Base-by-base conservation (phyloP, 2,113 vertebrate species). In the Lipophrys pholis region DNA sequence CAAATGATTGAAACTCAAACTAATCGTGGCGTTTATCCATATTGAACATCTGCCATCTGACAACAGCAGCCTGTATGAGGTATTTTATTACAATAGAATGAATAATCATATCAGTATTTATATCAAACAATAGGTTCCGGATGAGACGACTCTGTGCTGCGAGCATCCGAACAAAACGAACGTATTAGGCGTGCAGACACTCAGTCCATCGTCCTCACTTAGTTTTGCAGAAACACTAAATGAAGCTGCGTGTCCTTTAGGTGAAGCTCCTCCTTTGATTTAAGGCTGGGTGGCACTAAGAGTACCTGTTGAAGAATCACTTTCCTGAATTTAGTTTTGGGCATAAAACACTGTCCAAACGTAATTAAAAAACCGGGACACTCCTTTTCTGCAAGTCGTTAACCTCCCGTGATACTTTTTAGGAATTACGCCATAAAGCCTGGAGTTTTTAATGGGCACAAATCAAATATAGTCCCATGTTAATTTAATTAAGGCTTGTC, bases 401-500 rank as follows among this genome's bases (percentile, higher is more conserved):
- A 92, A 94, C 93, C 93, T 90, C 78, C 53, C 14, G n/a, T 85
- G 88, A 88, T 90, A 90, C 91, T 92, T 93, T 94, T 92, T 85
- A 69, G 78, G 86, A 90, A 91, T 88, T 79, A 73, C 70, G 71
- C 90, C 88, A 92, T 94, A 92, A 93, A 92, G 73, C 56, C 10
- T 43, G 12, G 79, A 80, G 72, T 91, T 94, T 94, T 93, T 92
- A 92, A 94, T 90, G 87, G 89, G 82, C 86, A 84, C 91, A 93
- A 93, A 93, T 94, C 92, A 93, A 93, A 93, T 85, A 79, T 81
- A 81, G 81, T 70, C 77, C 64, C 58, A 73, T 78, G 86, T 90
- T 94, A 88, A 93, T 94, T 94, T 87, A 93, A 93, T 94, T 93
- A 93, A 93, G 82, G 85, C 81, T 72, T 66, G 76, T 89, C 80